These are phyloP conservation scores for Andrena bicolor DNA, from an alignment of 2,888 invertebrate species.

Conservation along the genomic window DNA sequence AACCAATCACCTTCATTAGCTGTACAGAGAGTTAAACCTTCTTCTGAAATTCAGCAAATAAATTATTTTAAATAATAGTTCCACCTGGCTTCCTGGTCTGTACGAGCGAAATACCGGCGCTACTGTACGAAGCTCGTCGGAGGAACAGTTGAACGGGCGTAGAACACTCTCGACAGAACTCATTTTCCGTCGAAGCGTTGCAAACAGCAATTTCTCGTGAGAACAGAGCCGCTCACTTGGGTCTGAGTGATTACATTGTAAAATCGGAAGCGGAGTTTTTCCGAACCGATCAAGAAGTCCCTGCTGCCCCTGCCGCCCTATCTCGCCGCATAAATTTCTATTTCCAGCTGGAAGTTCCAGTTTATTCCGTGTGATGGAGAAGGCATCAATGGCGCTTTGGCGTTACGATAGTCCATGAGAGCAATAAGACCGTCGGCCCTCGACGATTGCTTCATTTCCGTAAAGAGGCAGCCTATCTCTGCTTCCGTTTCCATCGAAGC, in stretches of 20 bases:
- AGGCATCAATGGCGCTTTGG: conserved; percentile 68
- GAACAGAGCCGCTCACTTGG: conserved; percentile 18
- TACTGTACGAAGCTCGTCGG: background rate
- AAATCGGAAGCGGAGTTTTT: conserved; percentile 65
- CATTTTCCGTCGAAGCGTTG: conserved; percentile 17
- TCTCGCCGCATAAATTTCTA: conserved; percentile 68
- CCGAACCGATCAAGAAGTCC: conserved; percentile 51
- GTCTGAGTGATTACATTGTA: conserved; percentile 56
- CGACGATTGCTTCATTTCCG: conserved; percentile 76
- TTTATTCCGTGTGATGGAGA: conserved; percentile 68
- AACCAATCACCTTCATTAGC: too few species aligned
- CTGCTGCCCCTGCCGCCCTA: conserved; percentile 34
- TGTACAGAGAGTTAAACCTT: too few species aligned
- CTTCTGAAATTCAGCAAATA: background rate
- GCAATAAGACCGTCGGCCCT: conserved; percentile 69
- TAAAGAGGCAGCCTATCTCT: conserved; percentile 71
- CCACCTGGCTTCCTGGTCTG: background rate
- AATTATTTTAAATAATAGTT: background rate
- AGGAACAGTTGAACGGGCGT: conserved; percentile 7
- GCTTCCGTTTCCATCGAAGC: conserved; percentile 66
- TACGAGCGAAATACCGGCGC: conserved; percentile 13
- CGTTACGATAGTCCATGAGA: conserved; percentile 63
- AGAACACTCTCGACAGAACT: conserved; percentile 29
- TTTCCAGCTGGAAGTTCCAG: conserved; percentile 61
- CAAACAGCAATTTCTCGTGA: conserved; percentile 23